Percentiles rank a stretch among this genome's conserved stretches.
Evolutionary conservation across 2,113 vertebrate species (phyloP).

Genomic region (Psophia crepitans): DNA sequence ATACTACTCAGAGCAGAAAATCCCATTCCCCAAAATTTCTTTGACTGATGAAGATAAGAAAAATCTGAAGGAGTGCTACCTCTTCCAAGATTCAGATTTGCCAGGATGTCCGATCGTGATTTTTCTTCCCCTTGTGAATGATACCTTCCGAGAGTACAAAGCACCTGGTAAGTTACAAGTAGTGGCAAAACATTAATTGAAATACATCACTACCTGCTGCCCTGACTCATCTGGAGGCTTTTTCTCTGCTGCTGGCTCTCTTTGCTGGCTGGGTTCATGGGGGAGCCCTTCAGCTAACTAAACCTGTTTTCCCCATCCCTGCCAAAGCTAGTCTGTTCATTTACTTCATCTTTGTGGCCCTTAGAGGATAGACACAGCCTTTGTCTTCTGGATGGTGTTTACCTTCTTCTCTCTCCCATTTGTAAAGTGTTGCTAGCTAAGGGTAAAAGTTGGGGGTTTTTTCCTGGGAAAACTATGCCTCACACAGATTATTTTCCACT

Average conservation of each 20-base stretch:
- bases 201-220: neutral
- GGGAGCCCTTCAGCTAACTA: neutral
- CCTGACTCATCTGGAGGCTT: neutral
- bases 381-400: neutral
- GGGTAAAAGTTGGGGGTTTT: neutral
- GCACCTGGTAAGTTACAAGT: slow-evolving; percentile 72
- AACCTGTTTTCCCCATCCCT: neutral
- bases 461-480: neutral
- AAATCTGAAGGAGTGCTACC: slow-evolving; percentile 77
- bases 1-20: slow-evolving; percentile 73
- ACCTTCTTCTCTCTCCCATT: neutral
- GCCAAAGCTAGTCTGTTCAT: neutral
- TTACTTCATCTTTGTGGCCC: neutral
- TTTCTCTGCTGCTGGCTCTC: neutral
- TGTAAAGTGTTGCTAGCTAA: neutral
- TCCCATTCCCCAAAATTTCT: slow-evolving; percentile 73
- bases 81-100: slow-evolving; percentile 63
- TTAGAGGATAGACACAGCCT: neutral
- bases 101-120: slow-evolving; percentile 64
- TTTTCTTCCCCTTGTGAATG: slow-evolving; percentile 80
- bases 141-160: slow-evolving; percentile 77
- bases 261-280: neutral
- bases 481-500: neutral
- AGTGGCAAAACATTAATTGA: neutral
- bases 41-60: slow-evolving; percentile 67